A percentile compares a stretch with the other conserved stretches of the same genome.
These are phyloP conservation scores for Drosophila siamana DNA, from an alignment of 2,888 invertebrate genomes.

Conservation along the genomic window DNA sequence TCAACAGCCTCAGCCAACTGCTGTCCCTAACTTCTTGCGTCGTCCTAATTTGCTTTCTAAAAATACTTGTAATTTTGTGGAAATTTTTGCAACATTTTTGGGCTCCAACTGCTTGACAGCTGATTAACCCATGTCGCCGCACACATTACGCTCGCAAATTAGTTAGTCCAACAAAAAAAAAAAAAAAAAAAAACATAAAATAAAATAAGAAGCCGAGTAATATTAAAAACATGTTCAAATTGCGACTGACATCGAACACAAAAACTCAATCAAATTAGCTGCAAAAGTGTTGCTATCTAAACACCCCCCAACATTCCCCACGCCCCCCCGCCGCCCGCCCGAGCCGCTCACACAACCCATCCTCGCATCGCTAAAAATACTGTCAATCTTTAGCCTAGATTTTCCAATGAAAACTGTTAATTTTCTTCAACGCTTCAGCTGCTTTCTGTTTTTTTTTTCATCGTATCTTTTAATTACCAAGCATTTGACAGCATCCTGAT, in stretches of 20 bases:
- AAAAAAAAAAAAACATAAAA: background rate
- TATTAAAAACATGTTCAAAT: slow-evolving; percentile 8
- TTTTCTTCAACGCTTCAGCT: slow-evolving; percentile 44
- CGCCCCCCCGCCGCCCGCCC: background rate
- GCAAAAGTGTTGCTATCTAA: slow-evolving; percentile 24
- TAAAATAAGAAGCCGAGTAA: slow-evolving; percentile 16
- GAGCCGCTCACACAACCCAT: no score
- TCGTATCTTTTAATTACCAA: slow-evolving; percentile 76
- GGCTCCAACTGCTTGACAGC: slow-evolving; percentile 36
- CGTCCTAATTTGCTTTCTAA: background rate
- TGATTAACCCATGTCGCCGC: slow-evolving; percentile 53
- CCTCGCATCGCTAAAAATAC: background rate
- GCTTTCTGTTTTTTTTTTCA: slow-evolving; percentile 23
- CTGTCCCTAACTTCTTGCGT: no score
- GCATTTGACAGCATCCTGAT: slow-evolving; percentile 79
- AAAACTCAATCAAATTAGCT: slow-evolving; percentile 78
- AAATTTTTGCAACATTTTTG: slow-evolving; percentile 3
- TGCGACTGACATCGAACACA: slow-evolving; percentile 66
- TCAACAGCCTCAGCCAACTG: background rate
- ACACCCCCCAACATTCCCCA: background rate
- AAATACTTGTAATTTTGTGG: slow-evolving; percentile 1
- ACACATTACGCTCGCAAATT: slow-evolving; percentile 36
- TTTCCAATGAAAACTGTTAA: slow-evolving; percentile 56
- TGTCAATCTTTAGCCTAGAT: slow-evolving; percentile 13
- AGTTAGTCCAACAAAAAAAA: background rate